Evolutionary conservation across 2,113 vertebrate species (phyloP).

Genomic region (Steatornis caripensis): DNA sequence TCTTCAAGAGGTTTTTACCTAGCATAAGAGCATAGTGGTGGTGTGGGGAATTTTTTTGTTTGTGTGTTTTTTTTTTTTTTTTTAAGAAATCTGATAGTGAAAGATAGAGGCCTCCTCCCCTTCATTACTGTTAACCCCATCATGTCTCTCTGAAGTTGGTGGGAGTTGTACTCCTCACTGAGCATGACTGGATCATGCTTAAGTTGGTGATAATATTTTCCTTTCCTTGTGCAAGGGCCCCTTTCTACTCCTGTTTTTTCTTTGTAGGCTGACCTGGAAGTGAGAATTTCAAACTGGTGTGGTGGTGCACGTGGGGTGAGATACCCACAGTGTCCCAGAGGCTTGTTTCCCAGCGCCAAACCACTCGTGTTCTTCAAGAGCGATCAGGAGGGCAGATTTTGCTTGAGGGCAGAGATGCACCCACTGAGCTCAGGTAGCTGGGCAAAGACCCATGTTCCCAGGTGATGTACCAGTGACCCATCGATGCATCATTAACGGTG

Average conservation of each 20-base stretch:
- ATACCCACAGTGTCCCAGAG: background rate
- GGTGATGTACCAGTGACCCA: background rate
- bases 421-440: accelerated
- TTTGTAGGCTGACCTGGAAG: background rate
- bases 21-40: background rate
- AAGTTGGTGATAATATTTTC: accelerated
- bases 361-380: accelerated
- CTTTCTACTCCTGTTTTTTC: background rate
- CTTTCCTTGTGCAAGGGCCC: background rate
- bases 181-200: background rate
- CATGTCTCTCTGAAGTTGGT: background rate
- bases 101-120: background rate
- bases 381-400: background rate
- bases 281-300: background rate
- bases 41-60: background rate
- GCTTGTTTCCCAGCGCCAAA: background rate
- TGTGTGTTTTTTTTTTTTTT: background rate
- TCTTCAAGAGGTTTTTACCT: background rate
- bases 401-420: background rate
- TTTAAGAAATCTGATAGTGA: background rate
- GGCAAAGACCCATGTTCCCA: background rate
- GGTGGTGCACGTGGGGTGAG: accelerated
- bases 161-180: background rate
- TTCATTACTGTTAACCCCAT: background rate
- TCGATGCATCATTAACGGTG: background rate